Evolutionary conservation across 2,113 vertebrate species (phyloP), one percentile per base, ranked within the genome.

Genomic region (Rhinichthys klamathensis): DNA sequence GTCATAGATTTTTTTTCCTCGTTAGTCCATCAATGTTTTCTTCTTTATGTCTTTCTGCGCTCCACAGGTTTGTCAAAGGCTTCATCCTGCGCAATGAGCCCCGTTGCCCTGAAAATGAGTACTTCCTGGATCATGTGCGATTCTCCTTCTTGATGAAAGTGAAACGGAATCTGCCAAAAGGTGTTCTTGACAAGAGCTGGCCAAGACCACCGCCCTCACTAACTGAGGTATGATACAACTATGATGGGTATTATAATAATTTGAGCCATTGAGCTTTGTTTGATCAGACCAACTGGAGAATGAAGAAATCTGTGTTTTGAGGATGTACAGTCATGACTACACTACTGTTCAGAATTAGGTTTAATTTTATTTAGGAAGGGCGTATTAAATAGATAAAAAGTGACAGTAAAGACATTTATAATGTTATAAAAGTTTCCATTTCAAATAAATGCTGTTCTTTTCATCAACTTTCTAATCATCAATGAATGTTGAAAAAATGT

Each of bases 81-180:
- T 99, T 99, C 91, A 98, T 98, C 92, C 94, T 97, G 89, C 97
- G 98, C 85, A 96, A 97, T 4, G 90, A 95, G 58, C 95, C 96
- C 1, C 97, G 97, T 38, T 96, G 96, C 87, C 93, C 96, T 0
- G 96, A 99, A 91, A 99, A 99, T 0, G 95, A 97, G 35, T 99
- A 97, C 89, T 99, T 97, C 93, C 90, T 99, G 67, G 98, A 98
- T 90, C 95, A 99, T 0, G 95, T 98, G 49, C 96, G 97, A 69
- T 96, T 92, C 76, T 97, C 97, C 58, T 99, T 97, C 93, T 93
- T 99, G 80, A 97, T 97, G 94, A 97, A 94, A 73, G 93, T 99
- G 49, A 92, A 94, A 32, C 93, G 95, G 73, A 96, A 97, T 51
- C 91, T 99, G 54, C 97, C 98, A 72, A 95, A 92, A 88, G 97